Evolutionary conservation across 23 tunicate species (phyloP).

Genomic region (Trididemnum miniatum): DNA sequence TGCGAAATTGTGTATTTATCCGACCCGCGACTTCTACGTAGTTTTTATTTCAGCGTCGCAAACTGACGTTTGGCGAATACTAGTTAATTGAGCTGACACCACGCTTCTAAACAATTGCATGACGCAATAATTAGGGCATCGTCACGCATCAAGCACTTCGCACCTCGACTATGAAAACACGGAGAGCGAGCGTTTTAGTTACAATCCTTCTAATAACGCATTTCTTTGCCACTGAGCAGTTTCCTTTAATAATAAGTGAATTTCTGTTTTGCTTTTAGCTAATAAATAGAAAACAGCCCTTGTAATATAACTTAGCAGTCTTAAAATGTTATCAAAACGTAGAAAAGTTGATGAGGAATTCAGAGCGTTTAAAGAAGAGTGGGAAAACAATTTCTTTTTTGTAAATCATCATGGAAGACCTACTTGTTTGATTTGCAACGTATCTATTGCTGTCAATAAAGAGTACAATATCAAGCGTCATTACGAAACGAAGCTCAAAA

Average conservation of each 20-base stretch:
- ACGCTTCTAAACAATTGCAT: too few relatives aligned
- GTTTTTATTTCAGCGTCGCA: too few relatives aligned
- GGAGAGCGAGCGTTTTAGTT: conserved; percentile 1
- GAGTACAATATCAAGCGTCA: conserved; percentile 50
- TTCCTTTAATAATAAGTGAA: background rate
- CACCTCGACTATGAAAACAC: background rate
- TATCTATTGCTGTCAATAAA: conserved; percentile 46
- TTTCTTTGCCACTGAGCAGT: background rate
- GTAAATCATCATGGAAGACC: conserved; percentile 28
- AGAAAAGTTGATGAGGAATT: too few relatives aligned
- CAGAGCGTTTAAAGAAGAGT: too few relatives aligned
- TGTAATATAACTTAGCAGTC: conserved; percentile 26
- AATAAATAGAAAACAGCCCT: background rate
- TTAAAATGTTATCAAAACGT: conserved; percentile 38
- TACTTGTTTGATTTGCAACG: conserved; percentile 39
- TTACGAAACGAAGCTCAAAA: conserved; percentile 43
- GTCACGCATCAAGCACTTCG: background rate
- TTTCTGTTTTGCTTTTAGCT: background rate
- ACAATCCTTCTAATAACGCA: background rate
- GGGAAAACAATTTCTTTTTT: conserved; percentile 61
- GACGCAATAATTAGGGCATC: too few relatives aligned
- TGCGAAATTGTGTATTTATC: too few relatives aligned
- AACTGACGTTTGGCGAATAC: too few relatives aligned
- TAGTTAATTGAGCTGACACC: too few relatives aligned
- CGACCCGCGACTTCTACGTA: too few relatives aligned